These are phyloP conservation scores for Oscheius sp. DNA, from an alignment of 2,888 invertebrate genomes.

Conservation along the genomic window DNA sequence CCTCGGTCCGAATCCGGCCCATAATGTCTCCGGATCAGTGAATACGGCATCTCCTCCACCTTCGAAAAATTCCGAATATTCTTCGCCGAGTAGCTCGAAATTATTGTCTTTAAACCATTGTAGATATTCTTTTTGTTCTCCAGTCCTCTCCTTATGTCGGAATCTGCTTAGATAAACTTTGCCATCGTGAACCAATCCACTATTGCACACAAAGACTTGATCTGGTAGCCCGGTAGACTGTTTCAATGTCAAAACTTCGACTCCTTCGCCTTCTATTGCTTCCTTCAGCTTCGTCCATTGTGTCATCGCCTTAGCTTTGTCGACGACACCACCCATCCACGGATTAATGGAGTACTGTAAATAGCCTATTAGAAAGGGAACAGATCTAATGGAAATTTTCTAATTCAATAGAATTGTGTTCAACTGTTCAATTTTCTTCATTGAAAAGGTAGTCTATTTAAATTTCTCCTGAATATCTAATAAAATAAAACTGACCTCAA, in stretches of 20 bases:
- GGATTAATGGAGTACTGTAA: slow-evolving; percentile 66
- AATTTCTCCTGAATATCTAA: too few relatives aligned
- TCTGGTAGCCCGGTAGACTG: slow-evolving; percentile 66
- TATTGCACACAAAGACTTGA: slow-evolving; percentile 70
- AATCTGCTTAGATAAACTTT: slow-evolving; percentile 69
- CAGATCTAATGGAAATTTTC: too few relatives aligned
- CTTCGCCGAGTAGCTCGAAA: slow-evolving; percentile 59
- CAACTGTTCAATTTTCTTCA: too few relatives aligned
- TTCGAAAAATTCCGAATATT: slow-evolving; percentile 63
- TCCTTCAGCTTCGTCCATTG: slow-evolving; percentile 66
- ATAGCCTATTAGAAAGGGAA: background rate
- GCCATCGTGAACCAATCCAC: slow-evolving; percentile 63
- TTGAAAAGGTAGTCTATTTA: too few relatives aligned
- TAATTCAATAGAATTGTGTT: too few relatives aligned
- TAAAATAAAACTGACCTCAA: slow-evolving; percentile 59
- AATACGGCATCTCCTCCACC: slow-evolving; percentile 71
- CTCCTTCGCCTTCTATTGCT: slow-evolving; percentile 66
- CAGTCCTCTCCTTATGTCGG: slow-evolving; percentile 65
- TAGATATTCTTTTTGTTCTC: slow-evolving; percentile 67
- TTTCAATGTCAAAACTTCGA: slow-evolving; percentile 65
- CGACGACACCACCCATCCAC: slow-evolving; percentile 70
- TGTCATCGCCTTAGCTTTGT: slow-evolving; percentile 56
- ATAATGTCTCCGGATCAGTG: slow-evolving; percentile 60
- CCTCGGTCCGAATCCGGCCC: slow-evolving; percentile 68
- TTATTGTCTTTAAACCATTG: slow-evolving; percentile 67